A percentile compares a stretch with the other conserved stretches of the same genome.
These are phyloP conservation scores for Eutolmus rufibarbis DNA, from an alignment of 2,888 invertebrate genomes.

Conservation along the genomic window DNA sequence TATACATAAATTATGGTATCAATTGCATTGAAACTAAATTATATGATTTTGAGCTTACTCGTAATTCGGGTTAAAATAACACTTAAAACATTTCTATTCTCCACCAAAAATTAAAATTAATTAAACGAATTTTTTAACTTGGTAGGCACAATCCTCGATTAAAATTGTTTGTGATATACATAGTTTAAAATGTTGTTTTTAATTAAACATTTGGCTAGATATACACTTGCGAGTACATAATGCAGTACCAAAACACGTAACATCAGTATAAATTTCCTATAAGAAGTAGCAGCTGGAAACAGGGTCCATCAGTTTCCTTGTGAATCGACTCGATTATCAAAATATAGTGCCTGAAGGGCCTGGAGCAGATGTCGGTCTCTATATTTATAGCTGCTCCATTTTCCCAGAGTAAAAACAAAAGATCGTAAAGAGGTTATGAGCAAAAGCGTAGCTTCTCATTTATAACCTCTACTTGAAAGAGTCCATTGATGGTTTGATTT, in stretches of 20 bases:
- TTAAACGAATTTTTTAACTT: too few species aligned
- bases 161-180: too few species aligned
- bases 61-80: too few species aligned
- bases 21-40: too few species aligned
- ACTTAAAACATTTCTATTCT: too few species aligned
- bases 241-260: background rate
- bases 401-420: background rate
- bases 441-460: background rate
- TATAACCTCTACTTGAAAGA: background rate
- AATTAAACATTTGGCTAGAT: too few species aligned
- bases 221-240: too few species aligned
- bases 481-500: background rate
- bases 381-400: background rate
- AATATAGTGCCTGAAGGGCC: background rate
- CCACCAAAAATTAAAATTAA: too few species aligned
- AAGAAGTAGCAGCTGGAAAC: background rate
- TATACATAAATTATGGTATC: too few species aligned
- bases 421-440: background rate
- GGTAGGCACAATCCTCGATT: too few species aligned
- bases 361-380: background rate
- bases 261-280: background rate
- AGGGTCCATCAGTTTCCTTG: background rate
- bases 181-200: too few species aligned
- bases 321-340: background rate
- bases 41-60: too few species aligned